A percentile compares a stretch with the other conserved stretches of the same genome.
phyloP scores from a whole-genome alignment of 1,140 invertebrate species.

The Brachionus rotundiformis region DNA sequence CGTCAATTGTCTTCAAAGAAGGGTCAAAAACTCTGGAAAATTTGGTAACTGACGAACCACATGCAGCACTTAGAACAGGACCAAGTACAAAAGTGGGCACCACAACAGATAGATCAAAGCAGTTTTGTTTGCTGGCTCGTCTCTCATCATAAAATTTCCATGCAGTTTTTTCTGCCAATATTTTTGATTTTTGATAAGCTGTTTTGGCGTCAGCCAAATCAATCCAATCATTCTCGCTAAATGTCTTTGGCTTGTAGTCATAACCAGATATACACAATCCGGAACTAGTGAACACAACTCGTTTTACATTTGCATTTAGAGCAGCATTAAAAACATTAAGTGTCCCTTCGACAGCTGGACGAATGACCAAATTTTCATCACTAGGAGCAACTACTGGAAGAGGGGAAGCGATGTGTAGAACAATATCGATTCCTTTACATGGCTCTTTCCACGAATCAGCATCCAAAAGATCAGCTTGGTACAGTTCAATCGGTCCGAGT shows the following conservation, averaged over 20 bases:
- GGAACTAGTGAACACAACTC: constrained; percentile 69
- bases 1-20: not conserved
- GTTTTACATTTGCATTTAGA: constrained; percentile 64
- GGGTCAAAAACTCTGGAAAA: constrained; percentile 4
- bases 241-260: constrained; percentile 58
- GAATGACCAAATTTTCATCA: constrained; percentile 65
- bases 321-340: constrained; percentile 67
- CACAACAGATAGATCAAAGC: constrained; percentile 66
- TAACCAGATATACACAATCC: constrained; percentile 66
- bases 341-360: constrained; percentile 68
- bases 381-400: constrained; percentile 62
- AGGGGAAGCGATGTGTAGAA: constrained; percentile 69
- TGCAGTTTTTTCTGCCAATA: constrained; percentile 68
- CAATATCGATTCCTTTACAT: constrained; percentile 53
- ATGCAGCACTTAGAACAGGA: constrained; percentile 61
- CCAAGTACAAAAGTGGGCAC: constrained; percentile 68
- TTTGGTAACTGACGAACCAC: constrained; percentile 16
- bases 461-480: constrained; percentile 34
- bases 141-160: constrained; percentile 67
- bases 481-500: not conserved
- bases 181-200: constrained; percentile 67
- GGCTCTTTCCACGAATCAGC: constrained; percentile 22
- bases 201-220: constrained; percentile 56
- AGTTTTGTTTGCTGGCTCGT: constrained; percentile 52
- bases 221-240: constrained; percentile 67